Percentiles rank a stretch among this genome's conserved stretches.
Evolutionary conservation across 2,797 vertebrate species (phyloP).

Genomic region (Poecilia wingei): DNA sequence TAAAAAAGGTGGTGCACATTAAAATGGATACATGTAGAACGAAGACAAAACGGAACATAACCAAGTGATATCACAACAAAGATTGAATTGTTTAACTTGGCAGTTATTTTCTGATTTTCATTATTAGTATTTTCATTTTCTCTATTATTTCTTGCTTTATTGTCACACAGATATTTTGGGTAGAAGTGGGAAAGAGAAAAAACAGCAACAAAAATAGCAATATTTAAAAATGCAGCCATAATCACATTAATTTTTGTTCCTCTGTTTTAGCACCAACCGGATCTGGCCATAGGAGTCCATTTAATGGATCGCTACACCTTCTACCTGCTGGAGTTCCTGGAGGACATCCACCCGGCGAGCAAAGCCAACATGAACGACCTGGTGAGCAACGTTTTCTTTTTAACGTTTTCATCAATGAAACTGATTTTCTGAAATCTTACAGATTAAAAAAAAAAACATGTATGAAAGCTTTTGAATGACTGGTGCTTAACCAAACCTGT

Average conservation of each 20-base stretch:
- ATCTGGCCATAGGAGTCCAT: slow-evolving; percentile 95
- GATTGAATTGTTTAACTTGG: too few species aligned
- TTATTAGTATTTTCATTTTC: too few species aligned
- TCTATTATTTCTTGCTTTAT: too few species aligned
- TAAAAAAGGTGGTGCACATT: too few species aligned
- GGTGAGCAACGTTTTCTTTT: slow-evolving; percentile 72
- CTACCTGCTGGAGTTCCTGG: slow-evolving; percentile 96
- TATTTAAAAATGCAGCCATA: neutral
- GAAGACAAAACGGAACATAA: too few species aligned
- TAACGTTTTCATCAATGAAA: neutral
- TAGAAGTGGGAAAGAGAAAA: too few species aligned
- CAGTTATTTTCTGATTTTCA: too few species aligned
- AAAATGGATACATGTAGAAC: too few species aligned
- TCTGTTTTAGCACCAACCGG: slow-evolving; percentile 90
- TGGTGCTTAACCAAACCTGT: neutral
- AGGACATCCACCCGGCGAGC: slow-evolving; percentile 96
- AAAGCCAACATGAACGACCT: slow-evolving; percentile 96
- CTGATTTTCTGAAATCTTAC: neutral
- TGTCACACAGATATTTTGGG: too few species aligned
- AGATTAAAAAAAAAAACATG: neutral
- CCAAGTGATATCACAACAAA: too few species aligned
- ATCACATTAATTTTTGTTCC: neutral
- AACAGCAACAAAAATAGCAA: neutral
- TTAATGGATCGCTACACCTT: slow-evolving; percentile 99
- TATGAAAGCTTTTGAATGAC: neutral